Percentiles rank a stretch among this genome's conserved stretches.
phyloP scores from a whole-genome alignment of 2,888 invertebrate genomes.

The Yponomeuta cagnagella region DNA sequence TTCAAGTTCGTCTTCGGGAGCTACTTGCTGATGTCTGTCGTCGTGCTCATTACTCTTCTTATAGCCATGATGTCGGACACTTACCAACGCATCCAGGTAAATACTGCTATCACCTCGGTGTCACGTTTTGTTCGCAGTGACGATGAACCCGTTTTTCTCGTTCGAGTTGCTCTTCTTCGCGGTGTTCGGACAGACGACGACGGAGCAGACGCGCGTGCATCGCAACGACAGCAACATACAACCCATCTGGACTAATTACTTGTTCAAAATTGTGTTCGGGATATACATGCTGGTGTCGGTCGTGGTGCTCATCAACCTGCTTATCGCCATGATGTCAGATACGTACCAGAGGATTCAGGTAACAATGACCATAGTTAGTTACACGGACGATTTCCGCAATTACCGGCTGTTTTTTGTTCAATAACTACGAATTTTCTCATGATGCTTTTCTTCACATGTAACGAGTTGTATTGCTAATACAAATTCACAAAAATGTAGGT shows the following conservation, averaged over 20 bases:
- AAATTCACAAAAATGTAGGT: too few relatives aligned
- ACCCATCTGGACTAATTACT: constrained; percentile 88
- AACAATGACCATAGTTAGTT: constrained; percentile 45
- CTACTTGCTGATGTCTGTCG: constrained; percentile 98
- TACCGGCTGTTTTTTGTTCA: too few relatives aligned
- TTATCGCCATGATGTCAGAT: constrained; percentile 99
- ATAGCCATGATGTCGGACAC: constrained; percentile 99
- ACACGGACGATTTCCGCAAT: too few relatives aligned
- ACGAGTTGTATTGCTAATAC: too few relatives aligned
- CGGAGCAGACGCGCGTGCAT: constrained; percentile 82
- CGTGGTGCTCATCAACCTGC: constrained; percentile 98
- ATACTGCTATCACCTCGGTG: constrained; percentile 55
- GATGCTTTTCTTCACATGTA: too few relatives aligned
- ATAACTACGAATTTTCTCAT: too few relatives aligned
- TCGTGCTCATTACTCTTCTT: constrained; percentile 98
- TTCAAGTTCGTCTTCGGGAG: constrained; percentile 96
- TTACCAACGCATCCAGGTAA: constrained; percentile 98
- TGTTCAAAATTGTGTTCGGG: constrained; percentile 92
- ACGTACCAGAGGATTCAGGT: constrained; percentile 99
- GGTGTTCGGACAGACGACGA: constrained; percentile 95
- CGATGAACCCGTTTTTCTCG: constrained; percentile 92
- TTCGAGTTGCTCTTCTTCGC: constrained; percentile 99
- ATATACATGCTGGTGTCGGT: constrained; percentile 99
- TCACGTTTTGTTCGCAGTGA: constrained; percentile 83
- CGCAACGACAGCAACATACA: constrained; percentile 79